phyloP scores from a whole-genome alignment of 2,888 invertebrate species.

The Mimas tiliae region DNA sequence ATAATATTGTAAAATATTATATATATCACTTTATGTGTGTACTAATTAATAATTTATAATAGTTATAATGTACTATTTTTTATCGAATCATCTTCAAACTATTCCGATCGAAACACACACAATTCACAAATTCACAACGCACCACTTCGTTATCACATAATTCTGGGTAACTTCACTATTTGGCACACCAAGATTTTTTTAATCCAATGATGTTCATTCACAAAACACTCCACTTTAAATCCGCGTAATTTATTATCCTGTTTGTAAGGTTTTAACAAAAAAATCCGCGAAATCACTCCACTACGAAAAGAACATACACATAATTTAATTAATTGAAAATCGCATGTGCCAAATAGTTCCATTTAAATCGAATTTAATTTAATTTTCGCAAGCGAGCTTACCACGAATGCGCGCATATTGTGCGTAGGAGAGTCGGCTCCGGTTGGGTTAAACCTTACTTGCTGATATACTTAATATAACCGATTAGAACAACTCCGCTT shows the following conservation, averaged over 20 bases:
- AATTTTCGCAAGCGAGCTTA: slow-evolving; percentile 65
- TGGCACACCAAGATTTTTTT: slow-evolving; percentile 53
- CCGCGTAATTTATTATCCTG: slow-evolving; percentile 42
- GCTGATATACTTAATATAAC: slow-evolving; percentile 43
- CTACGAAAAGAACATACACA: slow-evolving; percentile 29
- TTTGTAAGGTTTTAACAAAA: slow-evolving; percentile 41
- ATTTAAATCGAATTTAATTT: slow-evolving; percentile 37
- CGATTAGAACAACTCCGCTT: slow-evolving; percentile 60
- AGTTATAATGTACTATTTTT: background rate
- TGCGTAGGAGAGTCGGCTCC: slow-evolving; percentile 56
- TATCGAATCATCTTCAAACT: background rate
- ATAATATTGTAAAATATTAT: background rate
- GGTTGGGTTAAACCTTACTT: slow-evolving; percentile 55
- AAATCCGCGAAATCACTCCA: slow-evolving; percentile 40
- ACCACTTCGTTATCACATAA: slow-evolving; percentile 41
- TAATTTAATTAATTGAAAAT: slow-evolving; percentile 43
- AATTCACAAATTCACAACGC: slow-evolving; percentile 31
- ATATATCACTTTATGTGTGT: background rate
- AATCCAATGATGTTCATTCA: slow-evolving; percentile 41
- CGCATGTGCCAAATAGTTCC: slow-evolving; percentile 67
- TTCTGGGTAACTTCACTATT: slow-evolving; percentile 49
- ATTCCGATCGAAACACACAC: background rate
- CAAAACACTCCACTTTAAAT: slow-evolving; percentile 67
- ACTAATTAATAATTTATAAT: background rate
- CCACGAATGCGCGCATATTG: slow-evolving; percentile 82